These are phyloP conservation scores for Micromesistius poutassou DNA, from an alignment of 2,797 vertebrate species.

Conservation along the genomic window DNA sequence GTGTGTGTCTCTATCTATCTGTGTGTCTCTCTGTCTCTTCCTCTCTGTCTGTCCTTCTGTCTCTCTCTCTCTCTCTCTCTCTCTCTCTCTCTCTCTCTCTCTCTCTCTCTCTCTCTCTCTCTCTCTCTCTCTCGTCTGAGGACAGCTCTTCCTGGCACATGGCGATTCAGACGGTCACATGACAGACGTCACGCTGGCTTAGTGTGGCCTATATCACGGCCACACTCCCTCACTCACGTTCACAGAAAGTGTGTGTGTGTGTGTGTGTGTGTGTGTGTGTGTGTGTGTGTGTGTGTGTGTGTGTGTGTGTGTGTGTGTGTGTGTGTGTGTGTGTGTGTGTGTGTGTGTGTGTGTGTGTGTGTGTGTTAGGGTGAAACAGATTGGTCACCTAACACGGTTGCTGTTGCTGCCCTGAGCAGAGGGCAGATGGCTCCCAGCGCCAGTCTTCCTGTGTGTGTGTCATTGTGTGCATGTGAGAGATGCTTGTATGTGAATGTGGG, in stretches of 20 bases:
- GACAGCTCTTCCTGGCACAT: background rate
- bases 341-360: background rate
- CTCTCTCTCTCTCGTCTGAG: background rate
- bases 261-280: too few species aligned
- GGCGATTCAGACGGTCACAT: background rate
- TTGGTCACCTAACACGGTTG: slow-evolving; percentile 4
- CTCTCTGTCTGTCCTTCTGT: background rate
- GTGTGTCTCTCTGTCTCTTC: background rate
- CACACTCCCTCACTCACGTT: background rate
- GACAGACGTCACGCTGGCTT: background rate
- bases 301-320: too few species aligned
- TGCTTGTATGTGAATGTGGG: background rate
- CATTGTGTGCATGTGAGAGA: too few species aligned
- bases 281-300: too few species aligned
- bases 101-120: background rate
- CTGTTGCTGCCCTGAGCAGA: background rate
- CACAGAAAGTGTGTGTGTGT: too few species aligned
- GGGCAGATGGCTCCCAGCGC: slow-evolving; percentile 1
- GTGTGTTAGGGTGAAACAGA: background rate
- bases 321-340: too few species aligned
- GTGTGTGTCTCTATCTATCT: background rate
- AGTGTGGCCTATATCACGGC: background rate
- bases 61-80: too few species aligned
- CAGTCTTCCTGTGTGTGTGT: background rate
- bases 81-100: background rate